Evolutionary conservation across 2,113 vertebrate species (phyloP).

Genomic region (Cygnus atratus): DNA sequence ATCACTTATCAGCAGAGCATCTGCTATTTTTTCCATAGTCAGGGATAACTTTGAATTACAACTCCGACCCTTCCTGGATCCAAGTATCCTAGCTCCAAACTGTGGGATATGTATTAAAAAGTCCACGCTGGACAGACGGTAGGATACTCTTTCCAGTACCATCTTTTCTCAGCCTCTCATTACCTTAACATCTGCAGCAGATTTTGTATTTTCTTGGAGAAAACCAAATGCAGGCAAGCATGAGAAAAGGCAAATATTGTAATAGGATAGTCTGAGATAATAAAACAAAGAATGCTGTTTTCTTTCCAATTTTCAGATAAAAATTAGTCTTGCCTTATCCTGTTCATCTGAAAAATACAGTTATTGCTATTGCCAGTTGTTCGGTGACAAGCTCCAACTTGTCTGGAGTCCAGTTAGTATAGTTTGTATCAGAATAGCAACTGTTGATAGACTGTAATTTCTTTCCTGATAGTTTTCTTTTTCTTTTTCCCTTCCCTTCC

Average conservation of each 20-base stretch:
- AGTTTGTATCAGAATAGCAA: not conserved
- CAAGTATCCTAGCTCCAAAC: rapidly evolving
- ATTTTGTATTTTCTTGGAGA: not conserved
- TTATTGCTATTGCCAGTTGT: not conserved
- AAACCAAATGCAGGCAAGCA: not conserved
- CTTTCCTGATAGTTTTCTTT: not conserved
- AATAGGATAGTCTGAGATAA: not conserved
- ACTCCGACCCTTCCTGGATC: not conserved
- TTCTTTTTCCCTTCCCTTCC: not conserved
- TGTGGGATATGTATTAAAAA: not conserved
- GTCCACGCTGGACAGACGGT: not conserved
- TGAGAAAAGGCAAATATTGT: not conserved
- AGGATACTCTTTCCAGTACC: not conserved
- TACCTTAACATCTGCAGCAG: not conserved
- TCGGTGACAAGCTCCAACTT: not conserved
- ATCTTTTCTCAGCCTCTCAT: not conserved
- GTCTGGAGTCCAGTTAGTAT: not conserved
- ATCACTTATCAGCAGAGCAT: not conserved
- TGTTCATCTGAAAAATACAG: not conserved
- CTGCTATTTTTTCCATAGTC: not conserved
- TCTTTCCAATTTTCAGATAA: not conserved
- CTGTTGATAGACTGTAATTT: not conserved
- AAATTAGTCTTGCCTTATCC: not conserved
- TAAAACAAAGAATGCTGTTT: not conserved
- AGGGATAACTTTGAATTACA: not conserved